phyloP scores from a whole-genome alignment of 2,113 vertebrate genomes.

The Anguilla japonica region DNA sequence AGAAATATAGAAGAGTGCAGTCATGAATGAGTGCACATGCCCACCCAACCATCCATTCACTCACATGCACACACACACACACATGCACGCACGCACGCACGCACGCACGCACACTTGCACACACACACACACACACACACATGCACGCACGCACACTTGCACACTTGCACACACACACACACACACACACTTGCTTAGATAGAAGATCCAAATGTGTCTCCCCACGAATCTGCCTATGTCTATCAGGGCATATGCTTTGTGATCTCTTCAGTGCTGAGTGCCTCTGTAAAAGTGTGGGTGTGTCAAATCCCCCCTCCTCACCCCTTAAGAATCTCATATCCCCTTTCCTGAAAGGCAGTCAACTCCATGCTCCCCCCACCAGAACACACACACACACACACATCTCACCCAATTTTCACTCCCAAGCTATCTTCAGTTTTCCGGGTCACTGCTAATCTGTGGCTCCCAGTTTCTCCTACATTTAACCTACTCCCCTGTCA shows the following conservation, averaged over 20 bases:
- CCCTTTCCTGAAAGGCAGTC: not conserved
- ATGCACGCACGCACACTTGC: too few species aligned
- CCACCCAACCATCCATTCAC: not conserved
- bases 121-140: not conserved
- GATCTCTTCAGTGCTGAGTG: not conserved
- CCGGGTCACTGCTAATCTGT: slow-evolving; percentile 53
- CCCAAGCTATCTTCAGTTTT: not conserved
- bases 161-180: not conserved
- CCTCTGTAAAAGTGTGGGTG: slow-evolving; percentile 1
- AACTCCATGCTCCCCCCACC: too few species aligned
- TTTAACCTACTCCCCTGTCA: slow-evolving; percentile 20
- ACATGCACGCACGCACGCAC: too few species aligned
- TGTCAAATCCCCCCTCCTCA: not conserved
- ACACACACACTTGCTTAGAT: too few species aligned
- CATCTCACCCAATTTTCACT: not conserved
- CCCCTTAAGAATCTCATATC: not conserved
- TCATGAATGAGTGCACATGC: not conserved
- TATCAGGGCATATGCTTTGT: not conserved
- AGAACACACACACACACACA: too few species aligned
- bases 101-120: too few species aligned
- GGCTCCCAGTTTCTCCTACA: slow-evolving; percentile 42
- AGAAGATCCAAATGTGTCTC: not conserved
- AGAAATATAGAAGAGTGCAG: not conserved
- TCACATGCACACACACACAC: not conserved
- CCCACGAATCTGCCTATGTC: not conserved